phyloP scores from a whole-genome alignment of 1,140 invertebrate species.

The Sycobia sp. region DNA sequence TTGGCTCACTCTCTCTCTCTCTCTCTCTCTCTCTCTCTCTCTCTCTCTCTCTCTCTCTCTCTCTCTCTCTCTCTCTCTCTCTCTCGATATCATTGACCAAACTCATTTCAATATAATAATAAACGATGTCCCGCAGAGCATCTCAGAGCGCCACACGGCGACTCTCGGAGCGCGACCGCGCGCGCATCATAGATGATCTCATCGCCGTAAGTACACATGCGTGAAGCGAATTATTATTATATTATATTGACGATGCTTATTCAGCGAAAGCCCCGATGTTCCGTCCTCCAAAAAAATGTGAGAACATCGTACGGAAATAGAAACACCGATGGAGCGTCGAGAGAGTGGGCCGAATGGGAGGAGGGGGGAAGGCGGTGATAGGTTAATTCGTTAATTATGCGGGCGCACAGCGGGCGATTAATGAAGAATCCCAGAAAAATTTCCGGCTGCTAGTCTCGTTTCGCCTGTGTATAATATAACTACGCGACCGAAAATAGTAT shows the following conservation, averaged over 20 bases:
- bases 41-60: background rate
- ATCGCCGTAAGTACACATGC: no score
- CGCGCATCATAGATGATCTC: slow-evolving; percentile 18
- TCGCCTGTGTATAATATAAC: no score
- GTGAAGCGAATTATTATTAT: no score
- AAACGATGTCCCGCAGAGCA: no score
- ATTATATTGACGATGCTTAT: no score
- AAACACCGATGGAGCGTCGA: background rate
- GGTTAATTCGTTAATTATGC: no score
- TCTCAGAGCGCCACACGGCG: no score
- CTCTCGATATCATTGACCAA: slow-evolving; percentile 19
- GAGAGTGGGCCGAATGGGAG: background rate
- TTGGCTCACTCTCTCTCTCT: background rate
- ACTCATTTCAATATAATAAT: slow-evolving; percentile 25
- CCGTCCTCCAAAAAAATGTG: slow-evolving; percentile 36
- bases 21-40: background rate
- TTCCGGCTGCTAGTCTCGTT: no score
- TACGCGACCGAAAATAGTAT: no score
- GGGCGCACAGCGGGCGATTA: no score
- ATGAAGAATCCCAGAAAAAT: no score
- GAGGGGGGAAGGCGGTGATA: background rate
- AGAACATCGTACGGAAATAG: slow-evolving; percentile 41
- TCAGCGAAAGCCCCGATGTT: background rate
- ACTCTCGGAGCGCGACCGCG: background rate
- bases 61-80: background rate